Evolutionary conservation across 2,888 invertebrate species (phyloP), one percentile per base, ranked within the genome.

Genomic region (Sinhomidia bicolor): DNA sequence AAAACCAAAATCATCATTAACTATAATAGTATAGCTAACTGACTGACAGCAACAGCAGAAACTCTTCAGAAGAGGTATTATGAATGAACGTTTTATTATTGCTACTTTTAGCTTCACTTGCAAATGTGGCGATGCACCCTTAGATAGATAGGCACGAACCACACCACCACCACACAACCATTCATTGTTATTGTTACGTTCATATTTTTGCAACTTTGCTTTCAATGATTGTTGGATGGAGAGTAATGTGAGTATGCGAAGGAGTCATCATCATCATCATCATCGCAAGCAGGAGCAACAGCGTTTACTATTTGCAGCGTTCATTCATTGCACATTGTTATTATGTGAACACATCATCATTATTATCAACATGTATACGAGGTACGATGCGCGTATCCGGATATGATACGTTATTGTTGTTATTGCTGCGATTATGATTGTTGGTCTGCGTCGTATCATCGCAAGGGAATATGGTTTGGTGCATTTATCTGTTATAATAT

Each of bases 341-440:
- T 86, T 80, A 86, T 81, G 86, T 65, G 85, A 85, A 79, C 85
- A 85, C 76, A 62, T 78, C 79, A 79, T 85, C 85, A 78, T 78
- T 20, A 44, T 17, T 44, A 41, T 60, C 60, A 65, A 29, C 29
- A 9, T 71, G 41, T 71, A n/a, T 47, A 44, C 74, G n/a, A n/a
- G n/a, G n/a, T n/a, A n/a, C n/a, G n/a, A 81, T 81, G 71, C 74
- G 86, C 26, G 74, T 86, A 86, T 86, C 86, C 86, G 86, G 86
- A 86, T 86, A 86, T 86, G 71, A 74, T 86, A 68, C 81, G 57
- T 86, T 86, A 68, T n/a, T n/a, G n/a, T 79, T 79, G 47, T 32
- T 79, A 80, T 86, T 71, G 32, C 26, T 23, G 74, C 74, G 74
- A 74, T 81, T 81, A 74, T 82, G 54, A 41, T n/a, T 62, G 23